These are phyloP conservation scores for Clarias fuscus DNA, from an alignment of 2,797 vertebrate genomes.

Conservation along the genomic window DNA sequence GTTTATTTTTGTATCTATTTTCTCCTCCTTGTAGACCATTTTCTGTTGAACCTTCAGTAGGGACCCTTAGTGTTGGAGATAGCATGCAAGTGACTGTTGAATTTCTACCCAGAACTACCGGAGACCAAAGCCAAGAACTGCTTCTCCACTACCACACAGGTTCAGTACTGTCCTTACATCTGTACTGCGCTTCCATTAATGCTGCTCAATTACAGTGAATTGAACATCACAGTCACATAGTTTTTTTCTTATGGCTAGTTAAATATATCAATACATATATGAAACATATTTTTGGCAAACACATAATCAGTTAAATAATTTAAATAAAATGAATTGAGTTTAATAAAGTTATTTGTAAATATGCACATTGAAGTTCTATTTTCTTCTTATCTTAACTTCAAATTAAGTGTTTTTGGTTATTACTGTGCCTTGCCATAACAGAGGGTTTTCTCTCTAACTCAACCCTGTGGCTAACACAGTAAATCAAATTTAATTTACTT, in stretches of 20 bases:
- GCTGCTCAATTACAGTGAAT: background rate
- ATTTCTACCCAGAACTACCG: constrained; percentile 76
- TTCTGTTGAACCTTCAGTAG: constrained; percentile 73
- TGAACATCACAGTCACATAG: background rate
- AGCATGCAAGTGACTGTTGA: constrained; percentile 78
- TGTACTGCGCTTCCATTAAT: background rate
- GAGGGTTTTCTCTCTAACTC: constrained; percentile 41
- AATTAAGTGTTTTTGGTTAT: constrained; percentile 48
- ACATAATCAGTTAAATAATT: background rate
- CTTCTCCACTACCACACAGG: constrained; percentile 81
- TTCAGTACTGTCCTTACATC: constrained; percentile 57
- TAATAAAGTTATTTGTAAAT: too few relatives aligned
- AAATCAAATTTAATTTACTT: constrained; percentile 29
- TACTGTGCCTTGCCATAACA: constrained; percentile 44
- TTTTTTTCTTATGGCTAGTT: background rate
- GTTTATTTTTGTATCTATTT: background rate
- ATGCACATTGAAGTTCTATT: too few relatives aligned
- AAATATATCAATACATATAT: background rate
- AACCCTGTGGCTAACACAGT: constrained; percentile 10
- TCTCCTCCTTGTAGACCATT: constrained; percentile 78
- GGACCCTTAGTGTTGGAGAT: constrained; percentile 74
- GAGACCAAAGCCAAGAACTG: constrained; percentile 73
- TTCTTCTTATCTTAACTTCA: background rate
- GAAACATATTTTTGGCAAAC: background rate
- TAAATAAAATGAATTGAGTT: background rate